Evolutionary conservation across 1,140 invertebrate species (phyloP).

Genomic region (Tribolium madens): DNA sequence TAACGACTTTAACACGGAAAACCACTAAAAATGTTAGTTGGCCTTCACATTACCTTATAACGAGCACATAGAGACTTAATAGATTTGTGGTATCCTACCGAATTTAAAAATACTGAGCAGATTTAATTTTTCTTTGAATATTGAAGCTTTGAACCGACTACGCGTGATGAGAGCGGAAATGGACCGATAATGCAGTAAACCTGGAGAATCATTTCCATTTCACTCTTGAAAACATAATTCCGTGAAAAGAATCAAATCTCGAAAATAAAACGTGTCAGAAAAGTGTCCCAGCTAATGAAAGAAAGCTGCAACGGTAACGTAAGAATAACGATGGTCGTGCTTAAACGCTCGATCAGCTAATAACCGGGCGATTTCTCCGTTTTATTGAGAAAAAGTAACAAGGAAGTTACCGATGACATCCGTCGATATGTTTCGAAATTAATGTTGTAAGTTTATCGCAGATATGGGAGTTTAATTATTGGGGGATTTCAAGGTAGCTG

Average conservation of each 20-base stretch:
- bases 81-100: background rate
- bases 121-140: background rate
- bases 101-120: no score
- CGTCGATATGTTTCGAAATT: conserved; percentile 21
- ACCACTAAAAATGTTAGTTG: conserved; percentile 47
- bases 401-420: conserved; percentile 7
- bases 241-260: background rate
- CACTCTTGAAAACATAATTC: background rate
- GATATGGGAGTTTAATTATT: conserved; percentile 17
- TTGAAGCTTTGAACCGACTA: background rate
- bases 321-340: conserved; percentile 47
- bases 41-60: conserved; percentile 29
- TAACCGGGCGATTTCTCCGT: conserved; percentile 4
- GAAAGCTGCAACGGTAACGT: conserved; percentile 31
- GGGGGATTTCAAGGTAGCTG: conserved; percentile 16
- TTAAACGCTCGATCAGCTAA: conserved; percentile 31
- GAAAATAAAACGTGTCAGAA: conserved; percentile 22
- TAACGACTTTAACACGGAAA: conserved; percentile 41
- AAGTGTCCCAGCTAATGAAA: conserved; percentile 17
- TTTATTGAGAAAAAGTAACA: conserved; percentile 15
- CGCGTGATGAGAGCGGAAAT: background rate
- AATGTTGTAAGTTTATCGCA: conserved; percentile 17
- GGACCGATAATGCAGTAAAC: background rate
- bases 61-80: background rate
- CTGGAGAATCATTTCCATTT: no score